Percentiles rank a stretch among this genome's conserved stretches.
phyloP scores from a whole-genome alignment of 2,797 vertebrate genomes.

The Podarcis siculus region DNA sequence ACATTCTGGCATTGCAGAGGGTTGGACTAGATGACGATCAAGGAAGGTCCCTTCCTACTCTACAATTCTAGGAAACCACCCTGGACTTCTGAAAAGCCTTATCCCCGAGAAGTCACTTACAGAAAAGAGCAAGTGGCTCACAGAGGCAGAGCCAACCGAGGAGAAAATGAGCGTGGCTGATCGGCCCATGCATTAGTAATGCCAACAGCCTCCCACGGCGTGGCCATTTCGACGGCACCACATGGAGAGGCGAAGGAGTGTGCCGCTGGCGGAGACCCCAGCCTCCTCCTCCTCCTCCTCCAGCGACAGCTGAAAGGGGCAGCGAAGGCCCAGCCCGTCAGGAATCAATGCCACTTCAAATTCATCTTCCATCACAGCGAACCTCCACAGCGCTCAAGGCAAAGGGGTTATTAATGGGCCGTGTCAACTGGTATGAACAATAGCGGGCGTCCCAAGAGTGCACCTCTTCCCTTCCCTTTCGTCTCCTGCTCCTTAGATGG shows the following conservation, averaged over 20 bases:
- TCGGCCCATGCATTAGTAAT: constrained; percentile 1
- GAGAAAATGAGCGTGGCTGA: background rate
- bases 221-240: background rate
- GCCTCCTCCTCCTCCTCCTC: background rate
- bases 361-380: constrained; percentile 11
- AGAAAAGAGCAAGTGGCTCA: background rate
- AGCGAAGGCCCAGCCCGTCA: background rate
- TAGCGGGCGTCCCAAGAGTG: background rate
- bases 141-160: background rate
- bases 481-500: background rate
- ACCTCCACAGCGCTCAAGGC: background rate
- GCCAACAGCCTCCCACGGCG: background rate
- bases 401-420: constrained; percentile 20
- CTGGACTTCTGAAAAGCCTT: background rate
- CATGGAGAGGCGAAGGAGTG: background rate
- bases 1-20: too few relatives aligned
- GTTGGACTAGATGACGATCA: too few relatives aligned
- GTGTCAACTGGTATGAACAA: constrained; percentile 17
- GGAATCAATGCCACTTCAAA: constrained; percentile 11
- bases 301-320: background rate
- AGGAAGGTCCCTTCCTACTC: too few relatives aligned
- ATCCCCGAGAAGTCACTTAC: too few relatives aligned
- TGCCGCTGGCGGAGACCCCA: background rate
- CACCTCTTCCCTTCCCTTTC: background rate
- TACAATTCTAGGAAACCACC: background rate